phyloP scores from a whole-genome alignment of 2,888 invertebrate genomes.

The Ferdinandea cuprea region DNA sequence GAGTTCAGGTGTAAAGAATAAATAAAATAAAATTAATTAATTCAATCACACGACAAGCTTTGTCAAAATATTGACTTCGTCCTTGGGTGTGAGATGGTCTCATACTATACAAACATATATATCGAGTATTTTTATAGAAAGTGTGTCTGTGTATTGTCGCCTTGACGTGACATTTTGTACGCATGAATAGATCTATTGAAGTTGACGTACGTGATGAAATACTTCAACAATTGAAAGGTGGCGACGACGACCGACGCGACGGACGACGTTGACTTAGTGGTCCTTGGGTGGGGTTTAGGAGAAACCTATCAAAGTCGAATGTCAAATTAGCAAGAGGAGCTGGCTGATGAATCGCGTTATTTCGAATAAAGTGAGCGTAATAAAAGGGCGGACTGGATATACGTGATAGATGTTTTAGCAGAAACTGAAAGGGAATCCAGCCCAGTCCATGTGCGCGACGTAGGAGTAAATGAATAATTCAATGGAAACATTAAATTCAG shows the following conservation, averaged over 20 bases:
- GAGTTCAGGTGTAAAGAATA: constrained; percentile 17
- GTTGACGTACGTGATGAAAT: constrained; percentile 24
- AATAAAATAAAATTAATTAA: constrained; percentile 31
- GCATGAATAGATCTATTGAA: constrained; percentile 23
- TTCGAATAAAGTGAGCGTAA: background rate
- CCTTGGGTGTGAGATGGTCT: constrained; percentile 1
- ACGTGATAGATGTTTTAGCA: background rate
- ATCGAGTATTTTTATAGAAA: background rate
- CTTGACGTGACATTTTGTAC: constrained; percentile 21
- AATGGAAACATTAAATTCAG: background rate
- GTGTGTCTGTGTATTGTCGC: background rate
- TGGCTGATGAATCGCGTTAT: background rate
- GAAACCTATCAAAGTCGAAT: constrained; percentile 1
- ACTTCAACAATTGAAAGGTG: constrained; percentile 9
- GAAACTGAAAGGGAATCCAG: background rate
- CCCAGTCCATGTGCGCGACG: background rate
- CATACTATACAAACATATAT: background rate
- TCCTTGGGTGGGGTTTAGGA: background rate
- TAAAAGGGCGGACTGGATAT: background rate
- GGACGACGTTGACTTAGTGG: background rate
- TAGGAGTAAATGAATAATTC: background rate
- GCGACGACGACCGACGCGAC: constrained; percentile 3
- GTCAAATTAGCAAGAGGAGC: background rate
- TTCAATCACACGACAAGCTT: constrained; percentile 23
- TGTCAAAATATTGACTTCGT: constrained; percentile 20